These are phyloP conservation scores for Mixornis gularis DNA, from an alignment of 2,113 vertebrate genomes.

Conservation along the genomic window DNA sequence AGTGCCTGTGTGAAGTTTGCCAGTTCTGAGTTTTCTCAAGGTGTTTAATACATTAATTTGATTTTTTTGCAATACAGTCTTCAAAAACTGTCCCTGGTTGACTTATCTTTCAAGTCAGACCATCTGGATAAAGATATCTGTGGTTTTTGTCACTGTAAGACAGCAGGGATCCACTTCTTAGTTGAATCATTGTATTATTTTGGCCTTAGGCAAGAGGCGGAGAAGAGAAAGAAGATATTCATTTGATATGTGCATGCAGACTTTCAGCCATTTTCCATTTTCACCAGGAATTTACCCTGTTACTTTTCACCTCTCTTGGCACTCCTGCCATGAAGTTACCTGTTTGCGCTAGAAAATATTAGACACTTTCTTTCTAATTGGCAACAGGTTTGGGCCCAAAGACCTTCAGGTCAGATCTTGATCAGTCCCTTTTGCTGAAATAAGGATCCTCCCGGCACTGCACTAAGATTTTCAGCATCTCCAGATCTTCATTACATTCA, in stretches of 20 bases:
- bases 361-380: not conserved
- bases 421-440: not conserved
- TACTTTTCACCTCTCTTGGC: not conserved
- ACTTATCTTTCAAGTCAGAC: not conserved
- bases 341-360: not conserved
- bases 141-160: not conserved
- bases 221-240: not conserved
- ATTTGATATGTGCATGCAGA: not conserved
- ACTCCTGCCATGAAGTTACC: not conserved
- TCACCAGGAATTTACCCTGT: not conserved
- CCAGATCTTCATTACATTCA: not conserved
- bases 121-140: not conserved
- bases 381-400: not conserved
- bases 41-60: not conserved
- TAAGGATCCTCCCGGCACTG: not conserved
- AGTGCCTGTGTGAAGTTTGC: not conserved
- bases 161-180: not conserved
- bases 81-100: not conserved
- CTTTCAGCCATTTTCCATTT: not conserved
- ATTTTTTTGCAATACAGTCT: not conserved
- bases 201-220: not conserved
- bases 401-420: not conserved
- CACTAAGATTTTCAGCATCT: not conserved
- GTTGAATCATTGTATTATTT: not conserved
- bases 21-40: not conserved